A percentile compares a stretch with the other conserved stretches of the same genome.
Conservation (phyloP, 2,113 vertebrate genomes). For the Sorex fumeus region DNA sequence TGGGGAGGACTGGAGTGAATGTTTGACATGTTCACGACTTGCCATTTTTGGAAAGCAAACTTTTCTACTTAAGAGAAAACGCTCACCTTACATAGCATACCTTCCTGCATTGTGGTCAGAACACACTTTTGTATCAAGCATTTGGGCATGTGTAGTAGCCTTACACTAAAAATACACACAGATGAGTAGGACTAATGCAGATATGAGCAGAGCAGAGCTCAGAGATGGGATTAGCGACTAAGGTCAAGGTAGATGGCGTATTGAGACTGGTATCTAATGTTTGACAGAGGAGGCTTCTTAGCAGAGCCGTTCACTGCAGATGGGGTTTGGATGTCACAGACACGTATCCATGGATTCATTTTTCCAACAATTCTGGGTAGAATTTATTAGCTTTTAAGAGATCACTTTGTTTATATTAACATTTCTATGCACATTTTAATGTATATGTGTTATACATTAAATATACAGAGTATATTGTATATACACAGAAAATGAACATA, state of each 20-base stretch:
- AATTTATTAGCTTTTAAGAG: not conserved
- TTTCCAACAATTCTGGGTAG: not conserved
- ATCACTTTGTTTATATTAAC: constrained; percentile 34
- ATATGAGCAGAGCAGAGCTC: not conserved
- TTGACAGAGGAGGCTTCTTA: not conserved
- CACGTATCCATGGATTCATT: not conserved
- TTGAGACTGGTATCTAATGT: not conserved
- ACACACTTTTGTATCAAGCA: not conserved
- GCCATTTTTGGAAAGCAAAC: not conserved
- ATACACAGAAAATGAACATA: too few species aligned
- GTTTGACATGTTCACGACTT: not conserved
- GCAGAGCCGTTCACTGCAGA: not conserved
- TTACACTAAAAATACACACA: not conserved
- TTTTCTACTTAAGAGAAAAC: not conserved
- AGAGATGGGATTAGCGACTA: not conserved
- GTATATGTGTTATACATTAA: too few species aligned
- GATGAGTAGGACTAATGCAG: not conserved
- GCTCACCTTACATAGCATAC: not conserved
- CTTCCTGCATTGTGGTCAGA: not conserved
- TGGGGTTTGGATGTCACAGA: not conserved
- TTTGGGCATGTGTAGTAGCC: not conserved
- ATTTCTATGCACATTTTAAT: not conserved
- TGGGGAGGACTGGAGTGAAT: not conserved
- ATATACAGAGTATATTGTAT: too few species aligned
- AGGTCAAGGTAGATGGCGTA: too few species aligned